phyloP scores from a whole-genome alignment of 1,140 invertebrate species.

The Mycetomoellerius zeteki region DNA sequence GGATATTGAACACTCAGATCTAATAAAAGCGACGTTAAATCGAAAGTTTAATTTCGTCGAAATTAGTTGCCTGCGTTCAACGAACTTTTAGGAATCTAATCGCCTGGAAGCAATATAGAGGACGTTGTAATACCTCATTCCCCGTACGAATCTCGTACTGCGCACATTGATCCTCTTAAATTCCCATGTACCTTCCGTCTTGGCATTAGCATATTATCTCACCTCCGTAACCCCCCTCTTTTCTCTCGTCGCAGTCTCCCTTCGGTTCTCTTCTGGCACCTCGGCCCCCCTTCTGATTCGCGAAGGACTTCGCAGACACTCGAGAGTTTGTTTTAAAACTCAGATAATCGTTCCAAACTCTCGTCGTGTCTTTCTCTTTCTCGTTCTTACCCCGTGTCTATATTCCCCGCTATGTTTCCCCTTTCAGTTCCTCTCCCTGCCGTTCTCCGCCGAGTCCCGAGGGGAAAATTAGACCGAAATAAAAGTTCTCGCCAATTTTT shows the following conservation, averaged over 20 bases:
- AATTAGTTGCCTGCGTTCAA: slow-evolving; percentile 38
- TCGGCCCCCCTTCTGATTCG: slow-evolving; percentile 72
- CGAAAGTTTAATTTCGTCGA: slow-evolving; percentile 72
- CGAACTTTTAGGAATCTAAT: slow-evolving; percentile 74
- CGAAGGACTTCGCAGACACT: slow-evolving; percentile 85
- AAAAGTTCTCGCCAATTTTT: slow-evolving; percentile 82
- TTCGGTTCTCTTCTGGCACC: slow-evolving; percentile 44
- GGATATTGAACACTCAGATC: slow-evolving; percentile 35
- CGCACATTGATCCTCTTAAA: slow-evolving; percentile 84
- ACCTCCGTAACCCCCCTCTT: slow-evolving; percentile 72
- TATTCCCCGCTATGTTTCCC: slow-evolving; percentile 47
- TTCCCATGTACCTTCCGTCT: slow-evolving; percentile 80
- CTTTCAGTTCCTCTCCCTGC: slow-evolving; percentile 42
- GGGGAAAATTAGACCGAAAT: slow-evolving; percentile 81
- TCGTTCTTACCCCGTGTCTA: slow-evolving; percentile 54
- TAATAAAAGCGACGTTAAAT: slow-evolving; percentile 67
- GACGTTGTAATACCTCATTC: slow-evolving; percentile 77
- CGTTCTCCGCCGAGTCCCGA: slow-evolving; percentile 67
- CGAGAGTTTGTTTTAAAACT: slow-evolving; percentile 86
- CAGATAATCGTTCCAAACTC: slow-evolving; percentile 84
- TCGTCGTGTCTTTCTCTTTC: slow-evolving; percentile 53
- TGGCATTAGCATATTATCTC: slow-evolving; percentile 86
- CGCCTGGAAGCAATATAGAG: slow-evolving; percentile 76
- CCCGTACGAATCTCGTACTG: slow-evolving; percentile 76
- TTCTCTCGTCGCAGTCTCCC: neutral